Evolutionary conservation across 2,797 vertebrate species (phyloP).

Genomic region (Otolemur crassicaudatus): DNA sequence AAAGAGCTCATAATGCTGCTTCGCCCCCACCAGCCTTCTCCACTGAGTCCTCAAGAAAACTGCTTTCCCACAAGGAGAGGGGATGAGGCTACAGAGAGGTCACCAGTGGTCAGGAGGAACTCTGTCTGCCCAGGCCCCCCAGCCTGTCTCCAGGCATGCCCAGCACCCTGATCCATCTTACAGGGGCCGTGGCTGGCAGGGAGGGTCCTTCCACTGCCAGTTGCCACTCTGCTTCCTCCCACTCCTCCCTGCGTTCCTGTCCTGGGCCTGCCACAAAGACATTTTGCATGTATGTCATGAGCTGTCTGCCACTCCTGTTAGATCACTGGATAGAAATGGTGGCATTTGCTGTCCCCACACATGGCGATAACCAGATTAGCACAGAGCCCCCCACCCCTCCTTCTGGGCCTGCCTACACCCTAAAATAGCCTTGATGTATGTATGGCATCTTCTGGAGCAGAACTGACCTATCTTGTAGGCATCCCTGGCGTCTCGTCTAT

Average conservation of each 20-base stretch:
- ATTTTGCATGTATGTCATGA: neutral
- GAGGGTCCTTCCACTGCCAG: neutral
- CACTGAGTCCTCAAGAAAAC: neutral
- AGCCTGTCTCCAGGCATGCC: neutral
- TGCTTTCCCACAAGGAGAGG: rapidly evolving
- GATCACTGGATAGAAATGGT: neutral
- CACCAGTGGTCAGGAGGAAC: neutral
- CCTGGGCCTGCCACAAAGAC: neutral
- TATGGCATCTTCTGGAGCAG: conserved; percentile 39
- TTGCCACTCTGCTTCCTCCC: neutral
- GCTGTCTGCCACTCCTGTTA: neutral
- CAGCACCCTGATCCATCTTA: neutral
- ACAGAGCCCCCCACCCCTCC: conserved; percentile 37
- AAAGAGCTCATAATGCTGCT: rapidly evolving
- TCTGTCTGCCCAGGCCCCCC: neutral
- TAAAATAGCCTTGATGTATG: conserved; percentile 56
- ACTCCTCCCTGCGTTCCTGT: neutral
- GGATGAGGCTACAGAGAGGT: neutral
- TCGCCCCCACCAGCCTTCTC: neutral
- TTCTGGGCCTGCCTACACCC: neutral
- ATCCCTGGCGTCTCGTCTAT: neutral
- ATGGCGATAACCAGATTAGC: conserved; percentile 60
- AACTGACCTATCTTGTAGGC: rapidly evolving
- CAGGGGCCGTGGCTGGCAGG: too few species aligned
- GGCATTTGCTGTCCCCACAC: conserved; percentile 61